Evolutionary conservation across 2,113 vertebrate species (phyloP).

Genomic region (Tragelaphus strepsiceros): DNA sequence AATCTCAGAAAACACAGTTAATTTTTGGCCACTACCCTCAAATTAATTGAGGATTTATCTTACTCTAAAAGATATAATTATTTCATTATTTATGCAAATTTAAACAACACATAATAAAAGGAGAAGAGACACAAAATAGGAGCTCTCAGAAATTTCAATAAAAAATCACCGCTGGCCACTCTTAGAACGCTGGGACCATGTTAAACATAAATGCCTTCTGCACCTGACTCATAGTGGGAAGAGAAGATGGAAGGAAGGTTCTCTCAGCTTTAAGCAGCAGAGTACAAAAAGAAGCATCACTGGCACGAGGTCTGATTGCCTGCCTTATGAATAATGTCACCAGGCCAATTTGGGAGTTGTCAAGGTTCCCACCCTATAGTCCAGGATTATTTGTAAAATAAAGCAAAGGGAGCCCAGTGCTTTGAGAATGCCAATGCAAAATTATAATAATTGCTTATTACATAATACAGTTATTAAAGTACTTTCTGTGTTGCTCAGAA

Average conservation of each 20-base stretch:
- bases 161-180: neutral
- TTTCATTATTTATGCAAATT: neutral
- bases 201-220: neutral
- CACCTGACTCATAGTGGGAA: neutral
- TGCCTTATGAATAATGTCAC: neutral
- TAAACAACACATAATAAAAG: neutral
- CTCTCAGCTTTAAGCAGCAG: neutral
- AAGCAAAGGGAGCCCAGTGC: constrained; percentile 12
- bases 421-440: constrained; percentile 24
- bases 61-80: neutral
- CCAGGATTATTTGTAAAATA: constrained; percentile 40
- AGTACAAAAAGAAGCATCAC: neutral
- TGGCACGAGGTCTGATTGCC: neutral
- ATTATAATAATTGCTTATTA: constrained; percentile 54
- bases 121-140: neutral
- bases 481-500: constrained; percentile 21
- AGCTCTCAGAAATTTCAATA: neutral
- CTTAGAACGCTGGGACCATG: neutral
- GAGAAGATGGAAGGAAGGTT: neutral
- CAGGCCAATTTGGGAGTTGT: constrained; percentile 16
- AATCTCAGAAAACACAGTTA: neutral
- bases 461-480: constrained; percentile 36
- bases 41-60: neutral
- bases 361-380: neutral
- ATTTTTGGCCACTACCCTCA: neutral